These are phyloP conservation scores for Leptogaster cylindrica DNA, from an alignment of 2,888 invertebrate species.

Conservation along the genomic window DNA sequence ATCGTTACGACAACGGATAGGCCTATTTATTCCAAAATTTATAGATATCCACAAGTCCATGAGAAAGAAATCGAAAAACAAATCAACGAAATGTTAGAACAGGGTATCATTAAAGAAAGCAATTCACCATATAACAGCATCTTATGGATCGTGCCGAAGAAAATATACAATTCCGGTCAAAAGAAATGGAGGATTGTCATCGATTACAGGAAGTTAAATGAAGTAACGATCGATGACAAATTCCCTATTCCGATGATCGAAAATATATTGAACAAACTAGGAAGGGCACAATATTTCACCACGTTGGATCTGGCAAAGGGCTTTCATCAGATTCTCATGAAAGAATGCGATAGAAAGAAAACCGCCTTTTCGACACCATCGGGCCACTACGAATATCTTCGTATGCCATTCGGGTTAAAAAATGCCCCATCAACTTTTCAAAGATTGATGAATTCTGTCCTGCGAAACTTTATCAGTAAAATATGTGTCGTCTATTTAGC, in stretches of 20 bases:
- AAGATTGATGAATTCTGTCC: slow-evolving; percentile 38
- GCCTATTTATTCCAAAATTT: slow-evolving; percentile 19
- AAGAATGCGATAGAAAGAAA: slow-evolving; percentile 39
- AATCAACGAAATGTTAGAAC: slow-evolving; percentile 39
- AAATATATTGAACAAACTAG: slow-evolving; percentile 45
- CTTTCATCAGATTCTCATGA: slow-evolving; percentile 43
- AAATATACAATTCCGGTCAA: slow-evolving; percentile 43
- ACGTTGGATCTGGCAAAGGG: slow-evolving; percentile 43
- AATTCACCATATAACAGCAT: slow-evolving; percentile 46
- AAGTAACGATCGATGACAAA: slow-evolving; percentile 47
- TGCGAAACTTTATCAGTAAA: slow-evolving; percentile 31
- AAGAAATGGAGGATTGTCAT: slow-evolving; percentile 47
- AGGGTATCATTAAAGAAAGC: slow-evolving; percentile 41
- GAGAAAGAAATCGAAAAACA: slow-evolving; percentile 45
- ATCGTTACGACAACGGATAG: slow-evolving; percentile 35
- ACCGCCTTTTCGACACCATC: slow-evolving; percentile 36
- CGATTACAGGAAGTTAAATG: slow-evolving; percentile 35
- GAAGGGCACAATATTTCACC: slow-evolving; percentile 43
- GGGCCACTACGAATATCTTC: not conserved
- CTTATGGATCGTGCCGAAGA: slow-evolving; percentile 46
- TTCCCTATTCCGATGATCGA: slow-evolving; percentile 48
- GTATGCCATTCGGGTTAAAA: not conserved
- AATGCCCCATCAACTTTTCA: slow-evolving; percentile 40
- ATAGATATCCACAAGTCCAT: slow-evolving; percentile 43
- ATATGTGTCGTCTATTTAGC: slow-evolving; percentile 43